phyloP scores from a whole-genome alignment of 2,113 vertebrate species.

The Arenaria interpres region DNA sequence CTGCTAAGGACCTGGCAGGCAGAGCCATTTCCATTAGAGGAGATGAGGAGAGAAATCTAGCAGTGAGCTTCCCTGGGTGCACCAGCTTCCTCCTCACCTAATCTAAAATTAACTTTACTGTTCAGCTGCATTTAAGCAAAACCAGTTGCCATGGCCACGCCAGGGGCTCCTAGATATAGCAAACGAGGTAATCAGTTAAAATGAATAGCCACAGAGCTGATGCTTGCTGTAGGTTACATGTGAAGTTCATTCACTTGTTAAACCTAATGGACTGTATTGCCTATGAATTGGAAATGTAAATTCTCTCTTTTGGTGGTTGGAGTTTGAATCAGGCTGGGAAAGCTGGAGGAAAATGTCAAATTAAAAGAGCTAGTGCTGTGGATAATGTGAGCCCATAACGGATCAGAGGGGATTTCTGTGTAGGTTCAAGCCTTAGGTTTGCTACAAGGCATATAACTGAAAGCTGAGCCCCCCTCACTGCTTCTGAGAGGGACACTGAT shows the following conservation, averaged over 20 bases:
- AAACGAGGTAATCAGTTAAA: constrained; percentile 49
- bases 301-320: not conserved
- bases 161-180: constrained; percentile 45
- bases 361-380: not conserved
- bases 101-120: constrained; percentile 71
- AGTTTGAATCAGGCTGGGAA: not conserved
- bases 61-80: constrained; percentile 21
- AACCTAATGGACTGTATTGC: constrained; percentile 61
- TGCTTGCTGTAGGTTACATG: constrained; percentile 46
- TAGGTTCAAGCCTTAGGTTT: not conserved
- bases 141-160: constrained; percentile 74
- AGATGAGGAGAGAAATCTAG: not conserved
- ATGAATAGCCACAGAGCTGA: constrained; percentile 38
- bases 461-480: not conserved
- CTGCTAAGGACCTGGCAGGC: not conserved
- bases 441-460: not conserved
- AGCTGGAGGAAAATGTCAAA: constrained; percentile 26
- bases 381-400: not conserved
- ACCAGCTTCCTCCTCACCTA: constrained; percentile 58
- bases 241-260: constrained; percentile 64
- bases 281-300: constrained; percentile 36
- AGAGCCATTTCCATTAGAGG: not conserved
- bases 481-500: not conserved
- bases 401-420: not conserved
- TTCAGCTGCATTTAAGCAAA: constrained; percentile 65